phyloP scores from a whole-genome alignment of 2,113 vertebrate genomes.

The Saccopteryx leptura region DNA sequence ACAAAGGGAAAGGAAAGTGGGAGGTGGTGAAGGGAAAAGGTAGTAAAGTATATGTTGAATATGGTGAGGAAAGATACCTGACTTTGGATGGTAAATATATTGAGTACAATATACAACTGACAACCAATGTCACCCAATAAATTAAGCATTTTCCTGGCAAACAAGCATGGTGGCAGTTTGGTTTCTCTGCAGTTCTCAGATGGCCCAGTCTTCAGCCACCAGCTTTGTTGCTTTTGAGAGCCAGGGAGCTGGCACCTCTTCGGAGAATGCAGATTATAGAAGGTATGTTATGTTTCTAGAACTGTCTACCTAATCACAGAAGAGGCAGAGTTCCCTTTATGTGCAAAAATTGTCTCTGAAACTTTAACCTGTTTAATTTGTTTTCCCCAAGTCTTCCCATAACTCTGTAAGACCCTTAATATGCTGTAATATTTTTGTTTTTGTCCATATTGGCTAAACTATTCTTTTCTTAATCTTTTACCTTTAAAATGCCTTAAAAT shows the following conservation, averaged over 20 bases:
- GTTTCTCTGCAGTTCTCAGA: not conserved
- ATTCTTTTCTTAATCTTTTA: not conserved
- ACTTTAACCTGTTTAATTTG: not conserved
- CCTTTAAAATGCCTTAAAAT: not conserved
- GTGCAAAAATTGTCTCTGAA: not conserved
- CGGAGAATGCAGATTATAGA: not conserved
- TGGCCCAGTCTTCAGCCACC: not conserved
- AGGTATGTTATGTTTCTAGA: not conserved
- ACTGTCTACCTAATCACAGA: not conserved
- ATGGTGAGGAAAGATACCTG: too few species aligned
- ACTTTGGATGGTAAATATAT: too few species aligned
- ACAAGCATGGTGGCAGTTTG: not conserved
- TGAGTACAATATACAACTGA: too few species aligned
- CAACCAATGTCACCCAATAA: too few species aligned
- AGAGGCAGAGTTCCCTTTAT: not conserved
- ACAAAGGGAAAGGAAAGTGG: too few species aligned
- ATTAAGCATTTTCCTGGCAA: not conserved
- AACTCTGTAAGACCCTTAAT: not conserved
- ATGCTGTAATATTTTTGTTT: not conserved
- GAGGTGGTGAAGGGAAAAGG: too few species aligned
- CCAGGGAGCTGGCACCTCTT: not conserved
- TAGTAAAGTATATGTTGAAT: too few species aligned
- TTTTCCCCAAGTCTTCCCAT: not conserved
- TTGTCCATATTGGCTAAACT: not conserved
- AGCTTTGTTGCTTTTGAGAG: not conserved